Base-by-base conservation (phyloP, 2,797 vertebrate species). In the Oreortyx pictus region DNA sequence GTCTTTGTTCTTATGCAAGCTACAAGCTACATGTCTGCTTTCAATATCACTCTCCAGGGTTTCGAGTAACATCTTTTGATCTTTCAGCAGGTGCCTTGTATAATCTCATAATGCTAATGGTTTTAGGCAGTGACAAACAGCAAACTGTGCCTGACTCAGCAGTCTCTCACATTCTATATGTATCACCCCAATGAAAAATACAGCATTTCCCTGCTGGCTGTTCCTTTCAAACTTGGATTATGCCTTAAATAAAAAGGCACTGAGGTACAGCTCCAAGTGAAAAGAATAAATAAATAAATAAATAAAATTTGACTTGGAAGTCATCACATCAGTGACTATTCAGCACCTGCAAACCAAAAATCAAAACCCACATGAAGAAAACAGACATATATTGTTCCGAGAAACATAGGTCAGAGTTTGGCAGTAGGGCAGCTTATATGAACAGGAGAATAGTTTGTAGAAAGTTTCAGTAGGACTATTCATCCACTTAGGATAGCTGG, bases 21-120 rank as follows among this genome's bases (percentile, higher is more conserved):
- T 66, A n/a, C 16, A 77, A 35, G 11, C 54, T 89, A 86, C 70
- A 82, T 64, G 50, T 66, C 18, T 92, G 59, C 50, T 65, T 85
- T 60, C 62, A 88, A 52, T 88, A 90, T 47, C 35, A 24, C 37
- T 81, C 70, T 83, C 33, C 47, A 67, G 75, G 50, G 62, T 81
- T 87, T 74, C 66, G 70, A 22, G 17, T 46, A 64, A 70, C 47
- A 83, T 92, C 62, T 90, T 92, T 70, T 78, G 66, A 87, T 87
- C 62, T 90, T 94, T 60, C 92, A 86, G 84, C 86, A 92, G 66
- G 84, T 94, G 50, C 37, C 86, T 86, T 52, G 43, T 93, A 72
- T 86, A 90, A 94, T 89, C 76, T 91, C 22, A 49, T 33, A 73
- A 31, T 78, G 54, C 39, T 95, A 92, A 94, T 89, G 62, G 68